These are phyloP conservation scores for Hypothenemus hampei DNA, from an alignment of 1,140 invertebrate genomes.

Conservation along the genomic window DNA sequence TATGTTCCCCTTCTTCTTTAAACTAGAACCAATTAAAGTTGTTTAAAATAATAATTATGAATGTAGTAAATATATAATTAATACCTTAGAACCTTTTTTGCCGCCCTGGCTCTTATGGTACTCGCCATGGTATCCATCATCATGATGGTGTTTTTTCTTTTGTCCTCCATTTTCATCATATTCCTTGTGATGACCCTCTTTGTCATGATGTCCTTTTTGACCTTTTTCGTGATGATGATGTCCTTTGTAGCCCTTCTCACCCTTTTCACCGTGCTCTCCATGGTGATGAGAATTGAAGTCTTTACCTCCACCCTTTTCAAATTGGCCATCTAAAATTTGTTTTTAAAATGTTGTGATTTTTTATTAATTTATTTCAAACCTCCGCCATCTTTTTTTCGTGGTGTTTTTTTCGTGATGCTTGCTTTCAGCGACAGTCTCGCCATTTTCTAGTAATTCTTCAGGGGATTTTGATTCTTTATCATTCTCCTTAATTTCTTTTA, in stretches of 20 bases:
- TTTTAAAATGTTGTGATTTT: neutral
- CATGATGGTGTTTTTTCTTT: slow-evolving; percentile 62
- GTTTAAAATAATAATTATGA: too few species aligned
- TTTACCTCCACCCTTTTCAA: slow-evolving; percentile 50
- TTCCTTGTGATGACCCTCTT: slow-evolving; percentile 58
- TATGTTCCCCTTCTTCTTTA: slow-evolving; percentile 60
- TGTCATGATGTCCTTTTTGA: slow-evolving; percentile 60
- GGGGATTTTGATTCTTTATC: slow-evolving; percentile 2
- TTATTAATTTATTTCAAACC: neutral
- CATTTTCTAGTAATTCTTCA: slow-evolving; percentile 3
- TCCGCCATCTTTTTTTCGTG: slow-evolving; percentile 9
- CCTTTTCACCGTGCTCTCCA: slow-evolving; percentile 51
- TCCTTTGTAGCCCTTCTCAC: slow-evolving; percentile 53
- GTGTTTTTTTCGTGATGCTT: slow-evolving; percentile 12
- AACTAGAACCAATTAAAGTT: slow-evolving; percentile 48
- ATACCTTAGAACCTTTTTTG: slow-evolving; percentile 50
- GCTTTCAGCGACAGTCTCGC: slow-evolving; percentile 14
- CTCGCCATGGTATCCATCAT: slow-evolving; percentile 59
- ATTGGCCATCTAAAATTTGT: slow-evolving; percentile 14
- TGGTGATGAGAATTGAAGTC: slow-evolving; percentile 53
- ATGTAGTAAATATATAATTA: too few species aligned
- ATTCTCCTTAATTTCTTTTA: slow-evolving; percentile 4
- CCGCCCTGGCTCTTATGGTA: slow-evolving; percentile 60
- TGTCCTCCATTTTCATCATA: slow-evolving; percentile 57
- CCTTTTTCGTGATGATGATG: slow-evolving; percentile 60